Evolutionary conservation across 2,888 invertebrate genomes (phyloP).

Genomic region (Dromius quadrimaculatus): DNA sequence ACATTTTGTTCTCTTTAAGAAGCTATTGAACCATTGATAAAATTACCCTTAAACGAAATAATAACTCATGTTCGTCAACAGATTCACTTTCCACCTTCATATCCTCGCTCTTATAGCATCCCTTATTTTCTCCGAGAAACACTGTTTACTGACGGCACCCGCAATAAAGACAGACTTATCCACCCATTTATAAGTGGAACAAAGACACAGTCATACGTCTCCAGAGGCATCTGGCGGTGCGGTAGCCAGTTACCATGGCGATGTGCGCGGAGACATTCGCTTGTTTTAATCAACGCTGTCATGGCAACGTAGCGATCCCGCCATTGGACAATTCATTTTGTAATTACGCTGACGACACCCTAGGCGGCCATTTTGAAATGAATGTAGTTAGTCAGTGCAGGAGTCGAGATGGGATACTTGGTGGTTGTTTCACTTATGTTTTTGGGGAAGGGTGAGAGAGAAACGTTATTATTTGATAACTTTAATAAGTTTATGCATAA

Average conservation of each 20-base stretch:
- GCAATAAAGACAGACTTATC: not conserved
- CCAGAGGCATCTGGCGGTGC: conserved; percentile 63
- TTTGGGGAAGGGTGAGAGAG: conserved; percentile 47
- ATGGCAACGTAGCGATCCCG: conserved; percentile 68
- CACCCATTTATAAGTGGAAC: not conserved
- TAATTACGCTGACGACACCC: conserved; percentile 70
- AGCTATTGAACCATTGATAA: no score
- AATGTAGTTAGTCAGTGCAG: conserved; percentile 63
- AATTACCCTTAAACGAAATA: conserved; percentile 1
- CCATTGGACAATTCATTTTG: conserved; percentile 69
- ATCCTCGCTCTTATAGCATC: not conserved
- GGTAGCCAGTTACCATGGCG: conserved; percentile 65
- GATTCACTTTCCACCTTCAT: conserved; percentile 1
- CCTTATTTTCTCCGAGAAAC: not conserved
- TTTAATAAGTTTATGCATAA: no score
- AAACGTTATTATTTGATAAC: no score
- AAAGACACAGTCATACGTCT: conserved; percentile 54
- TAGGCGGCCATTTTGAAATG: conserved; percentile 69
- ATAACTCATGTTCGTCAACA: conserved; percentile 7
- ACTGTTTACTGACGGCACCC: not conserved
- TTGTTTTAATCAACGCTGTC: conserved; percentile 69
- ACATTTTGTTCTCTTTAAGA: no score
- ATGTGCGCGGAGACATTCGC: conserved; percentile 67
- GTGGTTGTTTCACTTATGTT: conserved; percentile 56
- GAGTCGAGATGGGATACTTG: no score